Conservation (phyloP, 2,888 invertebrate genomes). For the Drosophila melanosoma region DNA sequence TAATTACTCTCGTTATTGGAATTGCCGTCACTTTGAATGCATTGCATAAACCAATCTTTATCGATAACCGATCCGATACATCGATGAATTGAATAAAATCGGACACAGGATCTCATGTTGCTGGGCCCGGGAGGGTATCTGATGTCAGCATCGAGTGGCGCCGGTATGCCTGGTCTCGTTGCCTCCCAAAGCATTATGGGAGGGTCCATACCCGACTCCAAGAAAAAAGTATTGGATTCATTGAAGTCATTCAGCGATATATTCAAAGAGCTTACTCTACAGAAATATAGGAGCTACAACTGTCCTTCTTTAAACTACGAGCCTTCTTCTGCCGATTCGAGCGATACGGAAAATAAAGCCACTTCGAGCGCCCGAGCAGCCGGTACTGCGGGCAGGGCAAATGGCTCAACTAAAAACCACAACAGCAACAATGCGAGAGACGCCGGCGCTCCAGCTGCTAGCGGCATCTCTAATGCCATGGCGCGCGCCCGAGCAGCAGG, state of each 20-base stretch:
- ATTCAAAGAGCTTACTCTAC: constrained; percentile 86
- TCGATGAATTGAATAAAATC: constrained; percentile 24
- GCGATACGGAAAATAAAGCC: too few relatives aligned
- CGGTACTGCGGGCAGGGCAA: constrained; percentile 68
- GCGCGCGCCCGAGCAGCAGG: too few relatives aligned
- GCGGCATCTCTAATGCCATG: too few relatives aligned
- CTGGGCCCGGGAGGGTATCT: constrained; percentile 84
- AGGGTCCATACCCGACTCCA: constrained; percentile 87
- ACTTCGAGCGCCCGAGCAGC: constrained; percentile 60
- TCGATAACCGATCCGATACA: not conserved
- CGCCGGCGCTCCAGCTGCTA: constrained; percentile 56
- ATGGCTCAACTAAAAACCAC: constrained; percentile 35
- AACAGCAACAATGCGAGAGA: constrained; percentile 50
- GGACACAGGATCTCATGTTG: constrained; percentile 81
- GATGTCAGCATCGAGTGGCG: constrained; percentile 88
- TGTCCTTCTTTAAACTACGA: too few relatives aligned
- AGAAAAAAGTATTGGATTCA: constrained; percentile 94
- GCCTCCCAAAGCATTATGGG: constrained; percentile 82
- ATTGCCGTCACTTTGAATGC: constrained; percentile 26
- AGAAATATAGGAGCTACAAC: too few relatives aligned
- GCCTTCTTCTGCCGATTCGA: too few relatives aligned
- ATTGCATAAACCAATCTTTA: constrained; percentile 15
- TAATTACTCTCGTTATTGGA: constrained; percentile 21
- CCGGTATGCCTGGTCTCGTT: constrained; percentile 69
- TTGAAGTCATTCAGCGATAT: constrained; percentile 96